Conservation (phyloP, 2,888 invertebrate genomes). For the Epirrhoe alternata region DNA sequence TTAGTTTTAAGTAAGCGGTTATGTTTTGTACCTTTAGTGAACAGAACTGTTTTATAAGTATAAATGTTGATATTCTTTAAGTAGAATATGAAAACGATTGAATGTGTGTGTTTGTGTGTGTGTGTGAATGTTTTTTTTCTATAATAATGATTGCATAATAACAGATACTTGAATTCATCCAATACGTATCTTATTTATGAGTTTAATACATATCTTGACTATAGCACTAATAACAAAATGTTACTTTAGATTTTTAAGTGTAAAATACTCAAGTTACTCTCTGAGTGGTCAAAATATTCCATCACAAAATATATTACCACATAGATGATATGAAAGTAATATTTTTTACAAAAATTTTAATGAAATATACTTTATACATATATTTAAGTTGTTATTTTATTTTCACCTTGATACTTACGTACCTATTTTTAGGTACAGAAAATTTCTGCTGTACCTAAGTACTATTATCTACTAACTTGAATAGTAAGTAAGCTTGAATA, state of each 20-base stretch:
- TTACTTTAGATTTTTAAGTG: slow-evolving; percentile 39
- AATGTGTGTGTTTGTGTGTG: slow-evolving; percentile 52
- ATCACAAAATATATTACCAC: slow-evolving; percentile 80
- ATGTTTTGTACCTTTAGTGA: slow-evolving; percentile 72
- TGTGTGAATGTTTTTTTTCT: slow-evolving; percentile 27
- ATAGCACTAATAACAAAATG: slow-evolving; percentile 44
- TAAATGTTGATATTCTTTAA: slow-evolving; percentile 33
- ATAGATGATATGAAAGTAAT: slow-evolving; percentile 73
- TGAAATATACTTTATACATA: slow-evolving; percentile 69
- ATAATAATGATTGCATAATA: slow-evolving; percentile 36
- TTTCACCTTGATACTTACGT: slow-evolving; percentile 30
- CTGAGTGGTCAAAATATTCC: slow-evolving; percentile 67
- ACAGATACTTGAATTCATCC: slow-evolving; percentile 32
- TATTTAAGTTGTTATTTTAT: slow-evolving; percentile 56
- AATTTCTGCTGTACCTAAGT: no score
- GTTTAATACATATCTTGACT: slow-evolving; percentile 53
- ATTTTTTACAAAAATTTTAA: slow-evolving; percentile 73
- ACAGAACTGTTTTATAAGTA: slow-evolving; percentile 69
- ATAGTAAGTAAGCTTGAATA: no score
- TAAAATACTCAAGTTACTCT: slow-evolving; percentile 68
- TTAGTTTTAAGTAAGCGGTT: slow-evolving; percentile 65
- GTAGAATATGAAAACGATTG: slow-evolving; percentile 46
- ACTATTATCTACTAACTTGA: no score
- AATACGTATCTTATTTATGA: slow-evolving; percentile 55
- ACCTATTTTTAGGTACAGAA: not conserved